Conservation (phyloP, 2,888 invertebrate genomes). For the Timema cristinae region DNA sequence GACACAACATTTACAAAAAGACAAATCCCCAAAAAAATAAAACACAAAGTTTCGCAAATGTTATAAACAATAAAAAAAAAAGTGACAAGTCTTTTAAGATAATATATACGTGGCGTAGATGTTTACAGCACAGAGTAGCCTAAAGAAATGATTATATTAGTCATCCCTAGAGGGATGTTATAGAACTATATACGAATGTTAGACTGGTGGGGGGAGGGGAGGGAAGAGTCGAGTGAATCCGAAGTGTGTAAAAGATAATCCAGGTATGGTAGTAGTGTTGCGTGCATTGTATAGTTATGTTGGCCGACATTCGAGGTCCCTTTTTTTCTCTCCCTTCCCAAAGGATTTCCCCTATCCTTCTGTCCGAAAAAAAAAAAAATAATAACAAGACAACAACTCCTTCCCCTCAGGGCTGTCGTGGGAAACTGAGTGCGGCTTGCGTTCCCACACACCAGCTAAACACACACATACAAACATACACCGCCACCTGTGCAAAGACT, state of each 20-base stretch:
- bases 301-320: neutral
- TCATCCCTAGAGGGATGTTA: neutral
- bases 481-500: conserved; percentile 37
- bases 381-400: too few species aligned
- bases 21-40: neutral
- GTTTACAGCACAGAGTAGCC: conserved; percentile 8
- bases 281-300: neutral
- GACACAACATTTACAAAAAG: neutral
- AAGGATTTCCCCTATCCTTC: neutral
- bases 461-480: conserved; percentile 53
- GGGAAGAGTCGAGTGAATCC: neutral
- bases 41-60: neutral
- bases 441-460: conserved; percentile 48
- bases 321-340: neutral
- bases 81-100: neutral
- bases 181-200: conserved; percentile 15
- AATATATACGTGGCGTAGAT: neutral
- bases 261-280: conserved; percentile 1
- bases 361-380: neutral
- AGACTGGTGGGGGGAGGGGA: conserved; percentile 16
- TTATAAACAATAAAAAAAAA: neutral
- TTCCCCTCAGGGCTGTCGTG: conserved; percentile 41
- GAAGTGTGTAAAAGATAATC: neutral
- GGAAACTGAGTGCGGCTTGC: conserved; percentile 55
- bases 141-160: conserved; percentile 9